Evolutionary conservation across 2,888 invertebrate species (phyloP).

Genomic region (Phyllotreta striolata): DNA sequence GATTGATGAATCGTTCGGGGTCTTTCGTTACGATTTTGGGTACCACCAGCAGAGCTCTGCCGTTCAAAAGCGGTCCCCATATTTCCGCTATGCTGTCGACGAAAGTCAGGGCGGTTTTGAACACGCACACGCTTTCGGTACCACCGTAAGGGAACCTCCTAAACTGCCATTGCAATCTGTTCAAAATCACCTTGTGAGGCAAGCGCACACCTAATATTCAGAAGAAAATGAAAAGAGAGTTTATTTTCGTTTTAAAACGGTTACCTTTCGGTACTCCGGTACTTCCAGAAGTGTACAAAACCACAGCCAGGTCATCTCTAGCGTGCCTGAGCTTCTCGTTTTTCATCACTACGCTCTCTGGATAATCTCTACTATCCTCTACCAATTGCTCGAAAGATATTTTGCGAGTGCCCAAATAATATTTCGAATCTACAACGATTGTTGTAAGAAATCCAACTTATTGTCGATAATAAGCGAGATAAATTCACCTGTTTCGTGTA

Average conservation of each 20-base stretch:
- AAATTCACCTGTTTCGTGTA: constrained; percentile 71
- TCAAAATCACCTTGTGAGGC: constrained; percentile 78
- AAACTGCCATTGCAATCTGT: constrained; percentile 91
- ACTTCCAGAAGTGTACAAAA: constrained; percentile 88
- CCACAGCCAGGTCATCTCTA: constrained; percentile 70
- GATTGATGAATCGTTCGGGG: constrained; percentile 75
- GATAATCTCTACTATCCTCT: constrained; percentile 61
- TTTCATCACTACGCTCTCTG: constrained; percentile 45
- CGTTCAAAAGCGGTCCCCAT: constrained; percentile 83
- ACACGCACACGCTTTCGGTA: constrained; percentile 76
- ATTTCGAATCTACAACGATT: constrained; percentile 47
- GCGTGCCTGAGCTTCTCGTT: constrained; percentile 52
- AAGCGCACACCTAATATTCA: constrained; percentile 74
- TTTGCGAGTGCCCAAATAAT: constrained; percentile 51
- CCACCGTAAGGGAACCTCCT: constrained; percentile 76
- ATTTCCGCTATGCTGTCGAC: constrained; percentile 90
- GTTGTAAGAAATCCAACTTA: neutral
- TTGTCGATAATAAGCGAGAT: neutral
- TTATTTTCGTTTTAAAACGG: neutral
- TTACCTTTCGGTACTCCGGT: constrained; percentile 88
- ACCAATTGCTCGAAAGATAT: constrained; percentile 64
- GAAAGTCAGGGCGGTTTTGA: constrained; percentile 91
- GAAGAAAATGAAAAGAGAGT: neutral
- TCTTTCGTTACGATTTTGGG: constrained; percentile 78
- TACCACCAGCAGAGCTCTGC: constrained; percentile 75